Base-by-base conservation (phyloP, 2,113 vertebrate genomes). In the Azemiops feae region DNA sequence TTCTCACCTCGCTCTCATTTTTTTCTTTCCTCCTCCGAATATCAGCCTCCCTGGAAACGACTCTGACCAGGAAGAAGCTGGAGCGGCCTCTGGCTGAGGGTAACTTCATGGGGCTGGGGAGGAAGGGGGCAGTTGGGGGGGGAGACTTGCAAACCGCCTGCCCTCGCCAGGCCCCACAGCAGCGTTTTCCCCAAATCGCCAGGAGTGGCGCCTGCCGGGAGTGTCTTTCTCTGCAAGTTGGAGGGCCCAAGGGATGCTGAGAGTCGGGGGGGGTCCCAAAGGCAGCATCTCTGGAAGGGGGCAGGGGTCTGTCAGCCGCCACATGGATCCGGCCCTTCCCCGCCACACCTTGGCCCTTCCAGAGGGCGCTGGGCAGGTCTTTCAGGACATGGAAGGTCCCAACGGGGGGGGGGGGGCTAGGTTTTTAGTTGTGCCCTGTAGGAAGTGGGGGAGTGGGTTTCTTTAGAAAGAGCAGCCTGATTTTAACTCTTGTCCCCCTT, bases 161-260 rank as follows among this genome's bases (percentile, higher is more conserved):
- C 18, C 54, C 4, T 55, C 16, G 0, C 2, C 57, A 25, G 58
- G 25, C 9, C 25, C 27, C 58, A 27, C 23, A 11, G 25, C 57
- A 60, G 3, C 1, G 9, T 3, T 60, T 60, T 27, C 9, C 58
- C 58, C 58, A 60, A 7, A 22, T 4, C 0, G 4, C 54, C 54
- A 55, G 54, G 54, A 20, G 16, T 55, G 54, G 5, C 18, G 4
- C 55, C 18, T 55, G 54, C 58, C 9, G 3, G 9, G 25, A 60
- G 58, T 0, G 58, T 2, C 58, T 27, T 60, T 7, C 55, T 57
- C 55, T 6, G 0, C 16, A 22, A 7, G 22, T 5, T 58, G 57
- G 58, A 30, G 3, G 25, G 9, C 3, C 58, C 9, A 4, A 18
- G 53, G 23, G 6, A 8, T 8, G 1, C 6, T 6, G 0, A 6